Evolutionary conservation across 2,888 invertebrate species (phyloP), one percentile per base, ranked within the genome.

Genomic region (Drosophila suboccidentalis): DNA sequence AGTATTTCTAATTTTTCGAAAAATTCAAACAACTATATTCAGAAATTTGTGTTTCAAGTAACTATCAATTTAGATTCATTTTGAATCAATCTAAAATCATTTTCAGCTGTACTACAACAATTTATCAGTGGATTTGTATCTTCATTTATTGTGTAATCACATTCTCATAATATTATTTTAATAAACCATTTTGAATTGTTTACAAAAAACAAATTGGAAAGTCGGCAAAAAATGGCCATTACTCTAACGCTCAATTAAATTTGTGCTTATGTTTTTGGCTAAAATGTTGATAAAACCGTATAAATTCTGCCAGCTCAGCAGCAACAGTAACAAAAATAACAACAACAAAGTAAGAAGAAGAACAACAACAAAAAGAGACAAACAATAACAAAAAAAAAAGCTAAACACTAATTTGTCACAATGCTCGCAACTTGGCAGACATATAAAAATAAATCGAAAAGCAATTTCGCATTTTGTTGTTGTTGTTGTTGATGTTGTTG

Each of bases 391-490:
- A 22, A 22, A 22, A 47, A 62, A 62, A 67, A 29, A 64, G 53
- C 77, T 75, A 68, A 66, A 80, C 68, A 82, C 89, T 89, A 87
- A 87, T 87, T 87, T 87, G 86, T 87, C 86, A 87, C 87, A 82
- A 78, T 78, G 79, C 85, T 76, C 74, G 75, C 80, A 78, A 85
- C 78, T 87, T 83, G 86, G 86, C 82, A 81, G 69, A 77, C 79
- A 78, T 78, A 74, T 78, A 73, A 82, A 84, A 87, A 87, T 89
- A 87, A 87, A 87, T 87, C 89, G 86, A 87, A 87, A 87, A 87
- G 87, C 86, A 89, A 87, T 87, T 89, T 87, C 86, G 75, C 68
- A 76, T 47, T 38, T 57, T 17, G 57, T 57, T 57, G 46, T 46
- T 54, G 34, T 71, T 55, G 67, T 17, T 61, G 51, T 36, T 55